phyloP scores from a whole-genome alignment of 2,888 invertebrate genomes.

The Dione vanillae region DNA sequence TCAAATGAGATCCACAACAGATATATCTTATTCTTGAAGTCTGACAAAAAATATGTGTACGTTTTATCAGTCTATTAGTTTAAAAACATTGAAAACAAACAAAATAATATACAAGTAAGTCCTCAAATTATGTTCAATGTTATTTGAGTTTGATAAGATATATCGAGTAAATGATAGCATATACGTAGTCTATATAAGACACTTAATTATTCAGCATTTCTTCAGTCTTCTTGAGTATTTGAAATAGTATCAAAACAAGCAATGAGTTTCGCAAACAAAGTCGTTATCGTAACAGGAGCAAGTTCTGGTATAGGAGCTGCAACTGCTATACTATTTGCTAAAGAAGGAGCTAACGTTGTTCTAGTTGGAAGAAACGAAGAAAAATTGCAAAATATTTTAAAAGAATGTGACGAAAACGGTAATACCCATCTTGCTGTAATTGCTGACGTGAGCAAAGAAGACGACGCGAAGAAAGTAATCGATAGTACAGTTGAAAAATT shows the following conservation, averaged over 20 bases:
- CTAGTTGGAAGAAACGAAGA: constrained; percentile 55
- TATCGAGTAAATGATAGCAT: neutral
- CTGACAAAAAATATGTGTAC: no score
- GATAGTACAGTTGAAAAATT: constrained; percentile 53
- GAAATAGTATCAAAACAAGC: no score
- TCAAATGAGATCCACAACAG: no score
- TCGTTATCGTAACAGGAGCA: constrained; percentile 56
- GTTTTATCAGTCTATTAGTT: no score
- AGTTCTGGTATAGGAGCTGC: constrained; percentile 59
- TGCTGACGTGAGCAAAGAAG: constrained; percentile 56
- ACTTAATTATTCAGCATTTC: neutral
- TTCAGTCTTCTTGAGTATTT: no score
- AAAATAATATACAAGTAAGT: neutral
- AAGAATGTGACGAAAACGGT: constrained; percentile 49
- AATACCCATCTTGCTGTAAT: constrained; percentile 50
- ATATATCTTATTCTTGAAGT: no score
- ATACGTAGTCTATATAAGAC: neutral
- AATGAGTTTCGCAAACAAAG: constrained; percentile 54
- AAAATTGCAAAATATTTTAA: constrained; percentile 51
- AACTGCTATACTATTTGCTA: constrained; percentile 52
- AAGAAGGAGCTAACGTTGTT: constrained; percentile 55
- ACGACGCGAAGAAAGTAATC: constrained; percentile 51
- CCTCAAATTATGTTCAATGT: neutral
- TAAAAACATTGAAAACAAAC: neutral
- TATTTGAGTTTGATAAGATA: neutral